These are phyloP conservation scores for Caenorhabditis becei DNA, from an alignment of 2,888 invertebrate species.

Conservation along the genomic window DNA sequence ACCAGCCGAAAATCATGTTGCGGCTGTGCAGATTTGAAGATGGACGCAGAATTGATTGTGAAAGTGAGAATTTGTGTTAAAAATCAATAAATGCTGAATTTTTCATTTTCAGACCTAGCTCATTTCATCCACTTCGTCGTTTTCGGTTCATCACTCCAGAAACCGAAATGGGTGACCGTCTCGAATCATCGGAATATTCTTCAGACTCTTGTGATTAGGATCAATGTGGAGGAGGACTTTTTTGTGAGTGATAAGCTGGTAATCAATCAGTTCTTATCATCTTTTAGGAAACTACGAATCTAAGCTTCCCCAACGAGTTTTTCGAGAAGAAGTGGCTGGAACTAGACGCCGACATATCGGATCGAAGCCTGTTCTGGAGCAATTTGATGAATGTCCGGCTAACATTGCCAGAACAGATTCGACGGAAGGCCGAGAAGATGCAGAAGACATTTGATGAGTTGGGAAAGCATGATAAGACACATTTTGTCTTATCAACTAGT, in stretches of 20 bases:
- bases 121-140: conserved; percentile 63
- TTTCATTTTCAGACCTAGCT: conserved; percentile 56
- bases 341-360: conserved; percentile 51
- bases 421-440: conserved; percentile 30
- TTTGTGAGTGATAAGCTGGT: conserved; percentile 63
- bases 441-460: conserved; percentile 9
- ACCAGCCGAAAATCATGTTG: conserved; percentile 6
- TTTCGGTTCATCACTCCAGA: conserved; percentile 60
- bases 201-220: conserved; percentile 72
- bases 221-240: conserved; percentile 70
- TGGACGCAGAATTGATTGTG: conserved; percentile 25
- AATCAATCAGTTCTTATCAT: no score
- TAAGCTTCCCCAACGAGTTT: conserved; percentile 67
- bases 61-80: conserved; percentile 6
- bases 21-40: conserved; percentile 18
- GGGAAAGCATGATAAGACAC: conserved; percentile 17
- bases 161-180: conserved; percentile 66
- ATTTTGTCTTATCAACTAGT: conserved; percentile 51
- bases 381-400: conserved; percentile 67
- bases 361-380: conserved; percentile 73
- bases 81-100: background rate
- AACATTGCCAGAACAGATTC: conserved; percentile 67
- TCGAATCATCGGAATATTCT: conserved; percentile 25
- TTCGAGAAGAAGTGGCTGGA: conserved; percentile 71
- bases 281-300: conserved; percentile 66